Conservation (phyloP, 2,113 vertebrate species). For the sheep (Ovis aries) region DNA sequence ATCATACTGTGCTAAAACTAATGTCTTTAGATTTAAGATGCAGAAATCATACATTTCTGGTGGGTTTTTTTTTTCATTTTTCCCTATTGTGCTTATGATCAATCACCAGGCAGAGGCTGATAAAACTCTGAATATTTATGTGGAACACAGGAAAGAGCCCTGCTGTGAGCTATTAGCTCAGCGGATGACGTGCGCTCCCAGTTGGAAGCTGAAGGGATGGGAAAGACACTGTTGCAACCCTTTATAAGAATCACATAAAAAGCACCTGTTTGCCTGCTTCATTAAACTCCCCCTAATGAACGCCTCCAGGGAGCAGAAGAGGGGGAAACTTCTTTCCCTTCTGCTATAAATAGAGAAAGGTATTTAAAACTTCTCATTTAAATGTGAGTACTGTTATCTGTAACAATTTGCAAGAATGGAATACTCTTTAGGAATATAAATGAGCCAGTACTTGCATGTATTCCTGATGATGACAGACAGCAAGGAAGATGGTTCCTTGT, state of each 20-base stretch:
- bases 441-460: background rate
- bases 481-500: background rate
- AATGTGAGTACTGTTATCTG: slow-evolving; percentile 66
- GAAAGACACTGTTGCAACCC: background rate
- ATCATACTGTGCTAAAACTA: background rate
- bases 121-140: slow-evolving; percentile 45
- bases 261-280: slow-evolving; percentile 70
- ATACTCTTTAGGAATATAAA: slow-evolving; percentile 58
- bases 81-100: background rate
- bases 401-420: slow-evolving; percentile 50
- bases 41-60: background rate
- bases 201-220: slow-evolving; percentile 24
- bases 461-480: background rate
- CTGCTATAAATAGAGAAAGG: slow-evolving; percentile 68
- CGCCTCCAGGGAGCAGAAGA: slow-evolving; percentile 52
- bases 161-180: slow-evolving; percentile 38
- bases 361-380: slow-evolving; percentile 66
- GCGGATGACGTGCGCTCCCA: slow-evolving; percentile 22
- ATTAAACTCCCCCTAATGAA: slow-evolving; percentile 71
- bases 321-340: slow-evolving; percentile 40
- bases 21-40: slow-evolving; percentile 29
- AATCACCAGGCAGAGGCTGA: slow-evolving; percentile 3
- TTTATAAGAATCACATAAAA: slow-evolving; percentile 19
- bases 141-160: background rate
- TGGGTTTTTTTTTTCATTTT: background rate